phyloP scores from a whole-genome alignment of 2,797 vertebrate genomes.

The Eleutherodactylus coqui region DNA sequence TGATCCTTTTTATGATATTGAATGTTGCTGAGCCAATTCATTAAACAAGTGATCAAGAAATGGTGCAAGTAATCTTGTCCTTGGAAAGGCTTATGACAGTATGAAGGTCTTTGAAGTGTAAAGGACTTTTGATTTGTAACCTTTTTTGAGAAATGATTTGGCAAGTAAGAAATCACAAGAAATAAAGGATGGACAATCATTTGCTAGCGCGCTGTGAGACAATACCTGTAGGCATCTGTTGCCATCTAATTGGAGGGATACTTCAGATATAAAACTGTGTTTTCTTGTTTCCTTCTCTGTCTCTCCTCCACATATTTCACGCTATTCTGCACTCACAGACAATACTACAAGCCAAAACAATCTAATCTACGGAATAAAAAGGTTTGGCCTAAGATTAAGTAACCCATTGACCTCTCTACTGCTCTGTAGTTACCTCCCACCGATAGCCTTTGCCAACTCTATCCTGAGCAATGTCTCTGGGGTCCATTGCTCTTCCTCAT shows the following conservation, averaged over 20 bases:
- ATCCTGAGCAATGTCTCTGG: conserved; percentile 22
- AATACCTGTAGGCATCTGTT: not conserved
- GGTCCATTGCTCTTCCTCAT: conserved; percentile 28
- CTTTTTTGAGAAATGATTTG: not conserved
- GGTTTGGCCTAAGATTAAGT: conserved; percentile 32
- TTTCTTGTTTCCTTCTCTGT: not conserved
- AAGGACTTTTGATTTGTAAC: not conserved
- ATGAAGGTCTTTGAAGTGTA: not conserved
- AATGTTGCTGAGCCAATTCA: not conserved
- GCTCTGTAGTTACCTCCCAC: conserved; percentile 17
- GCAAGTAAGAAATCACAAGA: not conserved
- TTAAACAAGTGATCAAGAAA: not conserved
- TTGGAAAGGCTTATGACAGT: not conserved
- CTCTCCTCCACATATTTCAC: not conserved
- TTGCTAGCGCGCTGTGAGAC: not conserved
- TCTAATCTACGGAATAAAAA: conserved; percentile 15
- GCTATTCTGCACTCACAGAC: conserved; percentile 7
- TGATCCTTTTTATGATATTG: too few species aligned
- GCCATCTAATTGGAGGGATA: not conserved
- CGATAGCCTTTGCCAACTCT: conserved; percentile 12
- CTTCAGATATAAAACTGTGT: not conserved
- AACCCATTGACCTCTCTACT: conserved; percentile 43
- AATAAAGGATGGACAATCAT: not conserved
- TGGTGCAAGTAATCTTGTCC: not conserved
- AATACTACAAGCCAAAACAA: not conserved